Conservation (phyloP, 1,140 invertebrate species). For the Ylistrum balloti region DNA sequence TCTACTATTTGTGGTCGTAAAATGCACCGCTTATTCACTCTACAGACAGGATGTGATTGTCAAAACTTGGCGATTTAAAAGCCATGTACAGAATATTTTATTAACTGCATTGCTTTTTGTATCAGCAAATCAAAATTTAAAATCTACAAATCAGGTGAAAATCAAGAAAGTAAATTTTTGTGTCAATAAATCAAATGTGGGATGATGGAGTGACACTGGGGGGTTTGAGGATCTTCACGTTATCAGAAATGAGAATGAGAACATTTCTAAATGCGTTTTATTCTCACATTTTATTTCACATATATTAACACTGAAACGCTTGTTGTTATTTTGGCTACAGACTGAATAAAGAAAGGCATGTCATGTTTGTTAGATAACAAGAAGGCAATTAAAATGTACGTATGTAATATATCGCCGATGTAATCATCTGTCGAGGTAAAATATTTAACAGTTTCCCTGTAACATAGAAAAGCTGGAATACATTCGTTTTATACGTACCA, state of each 20-base stretch:
- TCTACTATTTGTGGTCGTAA: background rate
- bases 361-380: background rate
- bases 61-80: background rate
- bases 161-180: background rate
- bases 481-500: too few species aligned
- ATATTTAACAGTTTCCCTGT: background rate
- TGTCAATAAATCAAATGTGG: background rate
- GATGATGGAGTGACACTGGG: background rate
- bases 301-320: background rate
- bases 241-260: background rate
- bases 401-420: too few species aligned
- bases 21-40: background rate
- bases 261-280: too few species aligned
- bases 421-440: background rate
- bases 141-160: background rate
- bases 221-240: background rate
- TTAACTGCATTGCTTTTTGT: background rate
- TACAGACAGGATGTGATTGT: background rate
- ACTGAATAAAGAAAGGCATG: background rate
- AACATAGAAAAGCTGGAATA: background rate
- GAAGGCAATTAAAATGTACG: conserved; percentile 31
- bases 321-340: background rate
- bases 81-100: background rate
- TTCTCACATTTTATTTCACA: background rate
- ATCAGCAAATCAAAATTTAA: background rate